Percentiles rank a stretch among this genome's conserved stretches.
These are phyloP conservation scores for Sebastes hubbsi DNA, from an alignment of 2,797 vertebrate genomes.

Conservation along the genomic window DNA sequence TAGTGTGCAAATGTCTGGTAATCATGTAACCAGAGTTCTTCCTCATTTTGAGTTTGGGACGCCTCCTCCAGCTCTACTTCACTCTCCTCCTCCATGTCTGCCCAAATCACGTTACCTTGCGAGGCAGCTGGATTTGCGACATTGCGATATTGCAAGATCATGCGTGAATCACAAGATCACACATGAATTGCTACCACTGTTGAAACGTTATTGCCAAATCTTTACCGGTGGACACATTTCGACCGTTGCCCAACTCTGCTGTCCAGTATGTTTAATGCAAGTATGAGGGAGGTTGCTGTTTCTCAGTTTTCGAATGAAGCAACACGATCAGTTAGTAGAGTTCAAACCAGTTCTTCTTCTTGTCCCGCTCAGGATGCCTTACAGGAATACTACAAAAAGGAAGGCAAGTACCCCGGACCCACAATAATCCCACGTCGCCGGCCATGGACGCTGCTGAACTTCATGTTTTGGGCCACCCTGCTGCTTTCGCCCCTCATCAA, in stretches of 20 bases:
- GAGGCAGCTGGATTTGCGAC: too few relatives aligned
- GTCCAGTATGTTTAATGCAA: background rate
- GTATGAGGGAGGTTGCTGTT: background rate
- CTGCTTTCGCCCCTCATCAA: conserved; percentile 97
- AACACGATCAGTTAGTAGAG: background rate
- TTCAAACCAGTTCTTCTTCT: background rate
- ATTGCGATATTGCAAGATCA: too few relatives aligned
- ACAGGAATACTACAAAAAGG: conserved; percentile 92
- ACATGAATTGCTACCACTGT: too few relatives aligned
- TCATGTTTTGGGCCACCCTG: conserved; percentile 94
- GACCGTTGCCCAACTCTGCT: background rate
- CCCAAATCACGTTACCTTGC: too few relatives aligned
- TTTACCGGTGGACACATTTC: too few relatives aligned
- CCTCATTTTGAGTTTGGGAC: too few relatives aligned
- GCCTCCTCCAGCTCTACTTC: too few relatives aligned
- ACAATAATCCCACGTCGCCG: conserved; percentile 87
- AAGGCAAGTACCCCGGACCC: conserved; percentile 90
- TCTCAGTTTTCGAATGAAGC: background rate
- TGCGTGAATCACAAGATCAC: too few relatives aligned
- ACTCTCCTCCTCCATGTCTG: too few relatives aligned
- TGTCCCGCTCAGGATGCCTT: conserved; percentile 87
- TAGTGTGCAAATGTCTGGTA: too few relatives aligned
- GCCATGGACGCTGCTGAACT: conserved; percentile 95
- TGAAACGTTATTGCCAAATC: too few relatives aligned
- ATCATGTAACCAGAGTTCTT: too few relatives aligned